Base-by-base conservation (phyloP, 2,113 vertebrate genomes). In the Boleophthalmus pectinirostris region DNA sequence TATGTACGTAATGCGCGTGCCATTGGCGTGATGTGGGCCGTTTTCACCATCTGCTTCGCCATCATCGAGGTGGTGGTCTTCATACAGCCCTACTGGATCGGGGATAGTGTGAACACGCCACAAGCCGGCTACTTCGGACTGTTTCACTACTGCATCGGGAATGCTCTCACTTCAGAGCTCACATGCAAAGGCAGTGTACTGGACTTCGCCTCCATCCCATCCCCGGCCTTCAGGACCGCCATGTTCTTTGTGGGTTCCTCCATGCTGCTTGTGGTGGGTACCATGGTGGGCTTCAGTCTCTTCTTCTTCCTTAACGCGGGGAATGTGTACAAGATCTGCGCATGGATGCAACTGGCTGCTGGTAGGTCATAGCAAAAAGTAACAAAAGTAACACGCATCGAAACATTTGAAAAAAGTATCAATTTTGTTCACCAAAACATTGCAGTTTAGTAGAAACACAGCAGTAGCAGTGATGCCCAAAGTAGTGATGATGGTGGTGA, bases 71-170 rank as follows among this genome's bases (percentile, higher is more conserved):
- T 96, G 85, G 96, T 97, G 85, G 94, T 96, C 70, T 99, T 98
- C 90, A 97, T 99, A 87, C 98, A 99, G 88, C 97, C 98, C 0
- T 99, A 93, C 91, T 98, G 97, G 97, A 98, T 99, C 51, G 97
- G 98, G 3, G 98, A 98, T 94, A 98, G 97, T 69, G 95, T 98
- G 46, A 93, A 94, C 91, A 98, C 97, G 0, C 97, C 97, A 0
- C 96, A 98, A 85, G 96, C 96, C 0, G 98, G 97, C 0, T 98
- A 98, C 90, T 99, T 99, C 20, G 98, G 98, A 74, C 95, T 99
- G 49, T 98, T 96, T 90, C 94, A 96, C 85, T 98, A 98, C 86
- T 99, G 97, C 84, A 94, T 98, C 82, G 97, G 98, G 68, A 98
- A 98, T 79, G 95, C 96, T 63, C 93, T 99, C 65, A 97, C 97